Base-by-base conservation (phyloP, 35 echinoderm and acorn worm species). In the Eucidaris tribuloides region DNA sequence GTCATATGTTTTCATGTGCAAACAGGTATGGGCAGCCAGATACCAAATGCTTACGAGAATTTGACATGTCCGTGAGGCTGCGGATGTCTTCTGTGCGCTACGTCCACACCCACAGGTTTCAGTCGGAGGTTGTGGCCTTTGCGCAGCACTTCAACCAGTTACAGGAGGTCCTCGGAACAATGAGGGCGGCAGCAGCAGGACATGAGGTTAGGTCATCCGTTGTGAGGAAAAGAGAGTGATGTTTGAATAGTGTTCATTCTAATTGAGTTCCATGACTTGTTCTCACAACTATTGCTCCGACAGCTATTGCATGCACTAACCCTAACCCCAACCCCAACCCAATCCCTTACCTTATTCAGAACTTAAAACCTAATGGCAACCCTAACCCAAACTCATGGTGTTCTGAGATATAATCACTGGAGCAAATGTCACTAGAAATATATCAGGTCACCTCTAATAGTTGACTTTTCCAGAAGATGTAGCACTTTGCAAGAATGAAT, bases 71-170 rank as follows among this genome's bases (percentile, higher is more conserved):
- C 25, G 77, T 97, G 1, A 78, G 88, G 46, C 72, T 97, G 1
- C 46, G 83, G 36, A 98, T 98, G 95, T 92, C 95, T 11, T 93
- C 95, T 6, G 95, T 98, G 15, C 83, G 71, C n/a, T 98, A 98
- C 60, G 80, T 98, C 34, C 95, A 98, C 82, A 98, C 95, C 3
- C 83, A 92, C 28, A 50, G 95, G 2, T 98, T 93, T 71, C 95
- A 93, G 83, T 90, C 65, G 17, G 95, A 98, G 42, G 83, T 89
- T 15, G 86, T 98, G 7, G 90, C 95, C 22, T 98, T 98, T 76
- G 87, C 78, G 20, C 86, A 98, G 58, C 95, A 98, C 45, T 98
- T 98, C 65, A 93, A 87, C 54, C 86, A 89, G 34, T 87, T 98
- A 2, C 90, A 93, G 41, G 90, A 98, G 35, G 83, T 89, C 56